phyloP scores from a whole-genome alignment of 1,140 invertebrate genomes.

The Danaus plexippus region DNA sequence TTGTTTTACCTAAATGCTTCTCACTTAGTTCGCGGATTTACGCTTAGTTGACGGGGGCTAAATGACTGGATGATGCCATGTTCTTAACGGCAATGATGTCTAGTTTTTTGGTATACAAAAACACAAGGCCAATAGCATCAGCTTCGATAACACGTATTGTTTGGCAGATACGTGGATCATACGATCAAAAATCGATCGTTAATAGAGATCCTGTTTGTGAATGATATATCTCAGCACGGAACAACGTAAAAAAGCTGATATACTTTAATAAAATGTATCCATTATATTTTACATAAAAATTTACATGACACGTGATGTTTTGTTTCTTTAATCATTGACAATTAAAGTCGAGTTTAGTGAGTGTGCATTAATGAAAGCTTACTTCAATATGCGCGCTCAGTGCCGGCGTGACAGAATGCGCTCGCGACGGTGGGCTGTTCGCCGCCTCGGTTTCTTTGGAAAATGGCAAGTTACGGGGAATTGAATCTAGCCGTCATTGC shows the following conservation, averaged over 20 bases:
- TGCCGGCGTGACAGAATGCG: conserved; percentile 63
- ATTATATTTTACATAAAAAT: not conserved
- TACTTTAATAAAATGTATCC: too few relatives aligned
- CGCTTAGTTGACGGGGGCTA: conserved; percentile 60
- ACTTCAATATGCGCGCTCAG: conserved; percentile 59
- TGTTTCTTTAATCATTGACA: conserved; percentile 1
- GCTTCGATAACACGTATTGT: conserved; percentile 19
- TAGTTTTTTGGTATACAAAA: conserved; percentile 42
- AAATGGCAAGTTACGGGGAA: conserved; percentile 68
- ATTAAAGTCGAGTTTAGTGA: conserved; percentile 20
- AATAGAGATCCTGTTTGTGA: too few relatives aligned
- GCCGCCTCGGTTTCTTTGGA: conserved; percentile 58
- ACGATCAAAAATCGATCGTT: too few relatives aligned
- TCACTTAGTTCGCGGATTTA: conserved; percentile 57
- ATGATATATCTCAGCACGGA: too few relatives aligned
- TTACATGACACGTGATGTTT: conserved; percentile 6
- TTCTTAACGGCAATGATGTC: conserved; percentile 45
- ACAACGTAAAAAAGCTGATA: too few relatives aligned
- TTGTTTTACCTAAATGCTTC: conserved; percentile 48
- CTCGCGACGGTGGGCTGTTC: conserved; percentile 37
- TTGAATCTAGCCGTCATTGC: conserved; percentile 56
- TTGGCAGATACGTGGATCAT: too few relatives aligned
- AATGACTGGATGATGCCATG: conserved; percentile 54
- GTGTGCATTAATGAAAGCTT: conserved; percentile 50
- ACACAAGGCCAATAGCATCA: conserved; percentile 43